phyloP scores from a whole-genome alignment of 2,888 invertebrate species.

The Cheilosia grossa region DNA sequence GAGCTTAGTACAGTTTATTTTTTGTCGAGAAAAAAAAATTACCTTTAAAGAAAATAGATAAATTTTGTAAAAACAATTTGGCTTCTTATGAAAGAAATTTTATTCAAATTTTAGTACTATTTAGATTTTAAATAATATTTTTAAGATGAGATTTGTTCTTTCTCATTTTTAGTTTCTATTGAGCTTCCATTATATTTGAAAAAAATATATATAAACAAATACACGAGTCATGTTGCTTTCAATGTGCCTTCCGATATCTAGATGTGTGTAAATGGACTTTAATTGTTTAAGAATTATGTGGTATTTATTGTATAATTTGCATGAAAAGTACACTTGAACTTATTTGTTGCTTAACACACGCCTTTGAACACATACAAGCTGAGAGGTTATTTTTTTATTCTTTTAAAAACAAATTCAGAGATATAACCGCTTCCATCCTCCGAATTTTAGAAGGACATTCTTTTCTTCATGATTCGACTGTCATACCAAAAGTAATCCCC shows the following conservation, averaged over 20 bases:
- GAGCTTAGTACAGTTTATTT: conserved; percentile 33
- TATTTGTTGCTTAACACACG: neutral
- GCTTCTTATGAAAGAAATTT: conserved; percentile 41
- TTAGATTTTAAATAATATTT: conserved; percentile 40
- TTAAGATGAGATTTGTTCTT: conserved; percentile 10
- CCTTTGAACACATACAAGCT: neutral
- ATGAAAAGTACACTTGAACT: conserved; percentile 20
- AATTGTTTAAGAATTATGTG: conserved; percentile 9
- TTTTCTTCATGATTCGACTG: too few relatives aligned
- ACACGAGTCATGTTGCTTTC: conserved; percentile 23
- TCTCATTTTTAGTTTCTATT: conserved; percentile 10
- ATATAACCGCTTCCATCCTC: too few relatives aligned
- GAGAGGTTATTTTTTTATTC: too few relatives aligned
- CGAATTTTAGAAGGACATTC: too few relatives aligned
- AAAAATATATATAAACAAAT: neutral
- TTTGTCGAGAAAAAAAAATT: neutral
- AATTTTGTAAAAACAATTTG: conserved; percentile 26
- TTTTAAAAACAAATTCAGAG: too few relatives aligned
- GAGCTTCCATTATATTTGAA: conserved; percentile 54
- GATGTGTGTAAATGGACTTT: conserved; percentile 59
- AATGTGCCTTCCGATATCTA: conserved; percentile 57
- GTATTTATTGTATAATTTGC: conserved; percentile 19
- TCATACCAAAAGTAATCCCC: too few relatives aligned
- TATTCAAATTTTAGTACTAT: conserved; percentile 1
- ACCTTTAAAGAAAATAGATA: conserved; percentile 2